Evolutionary conservation across 1,140 invertebrate genomes (phyloP).

Genomic region (Orchesella cincta): DNA sequence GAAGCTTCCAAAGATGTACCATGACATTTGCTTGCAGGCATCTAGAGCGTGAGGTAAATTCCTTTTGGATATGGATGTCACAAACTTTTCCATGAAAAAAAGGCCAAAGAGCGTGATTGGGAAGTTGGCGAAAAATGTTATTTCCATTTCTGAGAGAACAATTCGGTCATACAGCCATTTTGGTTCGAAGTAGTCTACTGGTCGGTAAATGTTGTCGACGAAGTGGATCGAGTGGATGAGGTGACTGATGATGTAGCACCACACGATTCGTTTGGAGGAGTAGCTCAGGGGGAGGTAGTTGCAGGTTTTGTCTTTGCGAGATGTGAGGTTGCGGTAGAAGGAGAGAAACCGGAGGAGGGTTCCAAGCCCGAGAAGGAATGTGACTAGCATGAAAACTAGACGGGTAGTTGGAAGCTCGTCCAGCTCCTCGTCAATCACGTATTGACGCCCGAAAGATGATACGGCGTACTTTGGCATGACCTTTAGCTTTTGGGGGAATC

Average conservation of each 20-base stretch:
- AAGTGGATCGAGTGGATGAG: conserved; percentile 34
- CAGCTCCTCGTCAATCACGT: conserved; percentile 21
- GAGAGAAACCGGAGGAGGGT: not conserved
- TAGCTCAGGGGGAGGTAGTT: not conserved
- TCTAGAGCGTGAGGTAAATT: not conserved
- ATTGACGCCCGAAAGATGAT: conserved; percentile 2
- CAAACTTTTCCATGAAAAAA: conserved; percentile 7
- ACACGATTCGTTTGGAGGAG: not conserved
- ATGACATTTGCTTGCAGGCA: conserved; percentile 14
- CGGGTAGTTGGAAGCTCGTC: not conserved
- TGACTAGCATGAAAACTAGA: not conserved
- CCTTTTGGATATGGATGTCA: not conserved
- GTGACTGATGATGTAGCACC: conserved; percentile 34
- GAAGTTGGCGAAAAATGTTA: conserved; percentile 39
- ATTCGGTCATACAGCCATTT: conserved; percentile 30
- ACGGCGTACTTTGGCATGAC: conserved; percentile 21
- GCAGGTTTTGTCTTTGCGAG: not conserved
- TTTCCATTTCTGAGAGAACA: conserved; percentile 34
- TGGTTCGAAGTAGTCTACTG: conserved; percentile 37
- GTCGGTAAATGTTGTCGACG: conserved; percentile 40
- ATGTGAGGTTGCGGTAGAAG: not conserved
- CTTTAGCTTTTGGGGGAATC: no score
- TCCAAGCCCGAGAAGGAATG: not conserved
- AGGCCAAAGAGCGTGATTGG: conserved; percentile 30
- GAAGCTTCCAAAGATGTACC: conserved; percentile 33